A percentile compares a stretch with the other conserved stretches of the same genome.
phyloP scores from a whole-genome alignment of 2,797 vertebrate species.

The Artibeus lituratus region DNA sequence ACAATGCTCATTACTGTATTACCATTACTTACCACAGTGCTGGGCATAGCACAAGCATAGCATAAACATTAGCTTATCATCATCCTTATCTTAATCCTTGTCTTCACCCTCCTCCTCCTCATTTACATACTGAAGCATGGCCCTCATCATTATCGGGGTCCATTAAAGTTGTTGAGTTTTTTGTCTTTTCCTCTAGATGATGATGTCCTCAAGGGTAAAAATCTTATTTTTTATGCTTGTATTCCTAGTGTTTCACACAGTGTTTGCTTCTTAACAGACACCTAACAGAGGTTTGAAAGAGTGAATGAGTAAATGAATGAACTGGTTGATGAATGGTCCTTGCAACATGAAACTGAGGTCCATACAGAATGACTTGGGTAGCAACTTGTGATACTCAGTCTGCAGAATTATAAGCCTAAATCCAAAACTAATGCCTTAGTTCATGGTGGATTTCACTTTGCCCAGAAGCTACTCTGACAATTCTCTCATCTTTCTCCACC shows the following conservation, averaged over 20 bases:
- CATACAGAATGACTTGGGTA: not conserved
- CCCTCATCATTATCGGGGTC: not conserved
- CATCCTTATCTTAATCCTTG: not conserved
- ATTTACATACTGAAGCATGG: not conserved
- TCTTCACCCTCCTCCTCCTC: not conserved
- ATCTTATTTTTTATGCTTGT: not conserved
- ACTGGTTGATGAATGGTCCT: not conserved
- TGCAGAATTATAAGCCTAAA: not conserved
- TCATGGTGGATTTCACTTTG: not conserved
- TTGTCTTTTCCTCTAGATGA: not conserved
- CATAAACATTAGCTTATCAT: not conserved
- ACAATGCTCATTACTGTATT: not conserved
- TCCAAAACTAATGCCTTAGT: not conserved
- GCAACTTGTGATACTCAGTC: not conserved
- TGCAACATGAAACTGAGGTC: not conserved
- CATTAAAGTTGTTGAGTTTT: not conserved
- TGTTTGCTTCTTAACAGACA: not conserved
- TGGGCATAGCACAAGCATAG: not conserved
- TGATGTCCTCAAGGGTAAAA: not conserved
- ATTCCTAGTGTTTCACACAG: not conserved
- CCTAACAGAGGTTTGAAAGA: not conserved
- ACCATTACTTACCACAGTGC: not conserved
- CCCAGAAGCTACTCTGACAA: not conserved
- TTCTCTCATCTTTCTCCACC: not conserved
- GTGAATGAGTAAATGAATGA: not conserved